Conservation (phyloP, 2,113 vertebrate genomes). For the Calyptommatus sinebrachiatus region DNA sequence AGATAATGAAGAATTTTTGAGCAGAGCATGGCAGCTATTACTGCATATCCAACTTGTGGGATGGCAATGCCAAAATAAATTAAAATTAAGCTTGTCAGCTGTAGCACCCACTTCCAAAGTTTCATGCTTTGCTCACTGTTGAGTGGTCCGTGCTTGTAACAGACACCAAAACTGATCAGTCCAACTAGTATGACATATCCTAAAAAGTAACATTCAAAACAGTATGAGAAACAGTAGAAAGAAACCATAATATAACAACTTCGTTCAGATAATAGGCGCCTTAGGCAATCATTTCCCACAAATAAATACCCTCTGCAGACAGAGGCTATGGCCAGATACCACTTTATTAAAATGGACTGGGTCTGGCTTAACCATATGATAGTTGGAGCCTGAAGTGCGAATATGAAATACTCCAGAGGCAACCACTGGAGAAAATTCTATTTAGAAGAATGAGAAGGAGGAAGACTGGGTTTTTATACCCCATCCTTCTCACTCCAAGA, state of each 20-base stretch:
- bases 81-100: constrained; percentile 64
- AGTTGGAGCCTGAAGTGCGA: too few species aligned
- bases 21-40: constrained; percentile 58
- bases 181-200: constrained; percentile 72
- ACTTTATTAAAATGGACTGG: too few species aligned
- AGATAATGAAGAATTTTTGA: constrained; percentile 55
- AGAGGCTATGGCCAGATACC: too few species aligned
- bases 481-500: too few species aligned
- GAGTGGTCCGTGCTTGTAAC: constrained; percentile 73
- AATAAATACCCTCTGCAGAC: not conserved
- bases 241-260: not conserved
- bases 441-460: too few species aligned
- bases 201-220: constrained; percentile 46
- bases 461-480: too few species aligned
- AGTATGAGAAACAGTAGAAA: not conserved
- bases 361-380: too few species aligned
- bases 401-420: too few species aligned
- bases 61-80: constrained; percentile 69
- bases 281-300: too few species aligned
- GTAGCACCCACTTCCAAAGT: constrained; percentile 68
- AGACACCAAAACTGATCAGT: constrained; percentile 68
- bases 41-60: constrained; percentile 61
- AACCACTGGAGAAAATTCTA: too few species aligned
- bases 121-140: constrained; percentile 54
- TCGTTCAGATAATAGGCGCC: not conserved